These are phyloP conservation scores for Brachionus rotundiformis DNA, from an alignment of 1,140 invertebrate species.

Conservation along the genomic window DNA sequence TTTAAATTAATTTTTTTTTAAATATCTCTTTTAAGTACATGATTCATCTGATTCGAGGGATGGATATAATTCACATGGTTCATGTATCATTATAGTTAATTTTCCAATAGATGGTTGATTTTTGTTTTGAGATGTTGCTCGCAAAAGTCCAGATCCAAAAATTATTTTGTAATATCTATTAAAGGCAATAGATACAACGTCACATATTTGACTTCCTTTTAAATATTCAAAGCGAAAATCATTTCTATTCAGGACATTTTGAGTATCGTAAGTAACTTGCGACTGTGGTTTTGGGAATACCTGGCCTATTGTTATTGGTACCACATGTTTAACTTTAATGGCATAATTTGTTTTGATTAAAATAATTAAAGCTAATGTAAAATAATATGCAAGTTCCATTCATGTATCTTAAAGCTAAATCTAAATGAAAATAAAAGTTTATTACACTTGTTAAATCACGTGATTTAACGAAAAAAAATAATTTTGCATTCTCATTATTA, in stretches of 20 bases:
- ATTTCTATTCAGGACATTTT: neutral
- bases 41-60: conserved; percentile 58
- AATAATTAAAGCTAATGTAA: neutral
- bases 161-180: conserved; percentile 50
- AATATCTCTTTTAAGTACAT: conserved; percentile 54
- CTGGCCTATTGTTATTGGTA: conserved; percentile 10
- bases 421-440: neutral
- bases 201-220: conserved; percentile 45
- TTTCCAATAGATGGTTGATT: neutral
- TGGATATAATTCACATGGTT: conserved; percentile 54
- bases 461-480: neutral
- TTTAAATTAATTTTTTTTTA: neutral
- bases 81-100: conserved; percentile 50
- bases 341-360: neutral
- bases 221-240: conserved; percentile 30
- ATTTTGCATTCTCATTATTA: neutral
- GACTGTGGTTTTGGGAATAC: conserved; percentile 22
- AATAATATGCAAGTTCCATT: neutral
- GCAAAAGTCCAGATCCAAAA: neutral
- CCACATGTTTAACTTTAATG: neutral
- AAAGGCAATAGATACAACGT: conserved; percentile 25
- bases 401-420: neutral
- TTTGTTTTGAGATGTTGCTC: neutral
- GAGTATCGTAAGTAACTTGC: neutral
- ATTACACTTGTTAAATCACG: neutral